These are phyloP conservation scores for Odobenus rosmarus DNA, from an alignment of 2,113 vertebrate species.

Conservation along the genomic window DNA sequence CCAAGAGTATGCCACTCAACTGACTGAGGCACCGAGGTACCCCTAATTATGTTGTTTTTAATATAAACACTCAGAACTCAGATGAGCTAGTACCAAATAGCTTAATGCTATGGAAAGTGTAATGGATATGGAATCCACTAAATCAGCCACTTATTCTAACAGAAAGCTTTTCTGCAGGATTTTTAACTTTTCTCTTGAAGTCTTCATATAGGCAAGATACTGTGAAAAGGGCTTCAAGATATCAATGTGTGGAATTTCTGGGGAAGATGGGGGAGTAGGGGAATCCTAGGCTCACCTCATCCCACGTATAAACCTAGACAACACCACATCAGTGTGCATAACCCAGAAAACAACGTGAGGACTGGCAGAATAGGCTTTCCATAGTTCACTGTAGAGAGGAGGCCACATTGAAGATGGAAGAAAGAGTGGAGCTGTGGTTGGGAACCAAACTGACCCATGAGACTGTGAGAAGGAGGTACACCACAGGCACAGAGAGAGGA, in stretches of 20 bases:
- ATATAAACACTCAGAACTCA: neutral
- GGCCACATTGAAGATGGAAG: neutral
- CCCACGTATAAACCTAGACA: neutral
- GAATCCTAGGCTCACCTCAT: neutral
- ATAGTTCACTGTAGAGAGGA: neutral
- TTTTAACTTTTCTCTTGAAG: neutral
- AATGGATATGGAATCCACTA: neutral
- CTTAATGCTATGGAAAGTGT: neutral
- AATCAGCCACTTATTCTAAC: neutral
- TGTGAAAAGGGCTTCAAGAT: constrained; percentile 30
- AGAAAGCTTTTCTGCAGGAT: neutral
- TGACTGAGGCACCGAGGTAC: neutral
- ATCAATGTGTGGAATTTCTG: neutral
- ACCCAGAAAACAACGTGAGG: neutral
- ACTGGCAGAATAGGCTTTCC: neutral
- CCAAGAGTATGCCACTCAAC: neutral
- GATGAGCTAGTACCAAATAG: neutral
- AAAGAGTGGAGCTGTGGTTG: neutral
- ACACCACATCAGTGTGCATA: neutral
- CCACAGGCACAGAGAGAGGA: neutral
- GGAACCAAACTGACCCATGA: neutral
- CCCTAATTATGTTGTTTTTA: constrained; percentile 1
- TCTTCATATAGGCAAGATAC: neutral
- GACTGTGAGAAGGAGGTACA: neutral
- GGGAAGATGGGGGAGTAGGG: neutral